Base-by-base conservation (phyloP, 2,113 vertebrate genomes). In the Pachypanchax playfairii region DNA sequence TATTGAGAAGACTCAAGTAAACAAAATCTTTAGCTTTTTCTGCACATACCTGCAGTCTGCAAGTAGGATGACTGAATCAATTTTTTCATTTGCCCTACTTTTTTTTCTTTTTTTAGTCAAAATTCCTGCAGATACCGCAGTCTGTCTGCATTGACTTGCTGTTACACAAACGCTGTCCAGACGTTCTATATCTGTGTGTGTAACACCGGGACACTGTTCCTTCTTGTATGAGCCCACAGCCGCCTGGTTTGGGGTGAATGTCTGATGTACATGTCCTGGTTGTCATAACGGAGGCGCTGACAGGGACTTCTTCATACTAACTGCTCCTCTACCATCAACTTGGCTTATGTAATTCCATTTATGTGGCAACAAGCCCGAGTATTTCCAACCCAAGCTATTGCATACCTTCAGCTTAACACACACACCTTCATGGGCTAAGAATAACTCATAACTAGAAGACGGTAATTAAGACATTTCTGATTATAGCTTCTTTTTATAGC, bases 261-360 rank as follows among this genome's bases (percentile, higher is more conserved):
- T 69, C 71, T 25, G 35, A n/a, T 52, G 71, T 82, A 18, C 73
- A 18, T 51, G 64, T 79, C n/a, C 67, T 5, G 67, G 75, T 87
- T 84, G 80, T 80, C 82, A 86, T 84, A 88, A 85, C 73, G 87
- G 62, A 18, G 60, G 42, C 41, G 24, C 76, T 87, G 86, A 80
- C 83, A 65, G 63, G 61, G 51, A 33, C 39, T 39, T 62, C 64
- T 75, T 84, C 78, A 78, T 77, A 41, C 86, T 65, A 51, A 60
- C n/a, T 57, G 38, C 75, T 74, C 66, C 51, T 83, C 64, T 62
- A 79, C 80, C 71, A 69, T 80, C 75, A 84, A 79, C 80, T 65
- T 54, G 21, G 50, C 67, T 90, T 91, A 90, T 85, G 71, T 85
- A 91, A 90, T 65, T 63, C 25, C 57, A 63, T 65, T 65, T 69